These are phyloP conservation scores for Hofmannophila pseudospretella DNA, from an alignment of 2,888 invertebrate genomes.

Conservation along the genomic window DNA sequence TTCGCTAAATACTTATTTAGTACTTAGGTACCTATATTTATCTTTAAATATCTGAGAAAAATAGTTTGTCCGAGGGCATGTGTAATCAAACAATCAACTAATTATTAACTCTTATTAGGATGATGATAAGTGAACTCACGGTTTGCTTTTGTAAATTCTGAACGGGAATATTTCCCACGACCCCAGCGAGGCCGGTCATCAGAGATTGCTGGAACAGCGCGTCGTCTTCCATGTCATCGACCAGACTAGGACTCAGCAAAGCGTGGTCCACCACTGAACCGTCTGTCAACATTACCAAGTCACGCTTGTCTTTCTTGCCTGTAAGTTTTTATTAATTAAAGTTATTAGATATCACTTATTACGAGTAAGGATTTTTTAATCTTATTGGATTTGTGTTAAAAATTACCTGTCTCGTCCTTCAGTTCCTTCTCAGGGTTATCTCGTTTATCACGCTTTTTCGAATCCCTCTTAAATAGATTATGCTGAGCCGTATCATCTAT, in stretches of 20 bases:
- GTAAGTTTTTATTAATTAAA: conserved; percentile 6
- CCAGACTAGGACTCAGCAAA: conserved; percentile 58
- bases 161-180: conserved; percentile 80
- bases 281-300: conserved; percentile 80
- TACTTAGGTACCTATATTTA: no score
- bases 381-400: neutral
- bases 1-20: no score
- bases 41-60: no score
- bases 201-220: conserved; percentile 74
- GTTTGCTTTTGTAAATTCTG: conserved; percentile 80
- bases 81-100: no score
- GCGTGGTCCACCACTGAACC: conserved; percentile 83
- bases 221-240: conserved; percentile 44
- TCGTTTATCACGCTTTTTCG: conserved; percentile 63
- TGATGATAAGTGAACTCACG: conserved; percentile 36
- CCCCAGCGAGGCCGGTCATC: conserved; percentile 82
- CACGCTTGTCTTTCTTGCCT: conserved; percentile 81
- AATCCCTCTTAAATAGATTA: conserved; percentile 71
- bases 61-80: no score
- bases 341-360: neutral
- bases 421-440: conserved; percentile 70
- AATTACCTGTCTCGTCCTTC: conserved; percentile 41
- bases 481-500: conserved; percentile 75
- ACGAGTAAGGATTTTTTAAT: neutral
- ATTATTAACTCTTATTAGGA: no score